Conservation (phyloP, 35 echinoderm and acorn worm species). For the Holothuria glaberrima region DNA sequence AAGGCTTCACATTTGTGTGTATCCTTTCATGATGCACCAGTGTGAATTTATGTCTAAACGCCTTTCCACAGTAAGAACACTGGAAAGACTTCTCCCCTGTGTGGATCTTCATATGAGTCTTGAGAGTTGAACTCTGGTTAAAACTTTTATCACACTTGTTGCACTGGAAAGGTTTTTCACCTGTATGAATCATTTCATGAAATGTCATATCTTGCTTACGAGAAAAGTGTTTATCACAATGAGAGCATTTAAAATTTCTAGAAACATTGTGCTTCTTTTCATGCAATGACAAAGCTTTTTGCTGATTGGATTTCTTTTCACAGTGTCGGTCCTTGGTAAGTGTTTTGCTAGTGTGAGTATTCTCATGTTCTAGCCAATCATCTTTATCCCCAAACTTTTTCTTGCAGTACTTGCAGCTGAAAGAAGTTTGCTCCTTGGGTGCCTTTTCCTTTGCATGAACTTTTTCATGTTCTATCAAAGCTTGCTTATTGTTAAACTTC, state of each 20-base stretch:
- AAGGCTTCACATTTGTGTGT: slow-evolving; percentile 21
- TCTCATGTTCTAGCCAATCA: too few species aligned
- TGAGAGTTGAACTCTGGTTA: neutral
- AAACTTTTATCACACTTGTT: slow-evolving; percentile 26
- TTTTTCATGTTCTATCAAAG: too few species aligned
- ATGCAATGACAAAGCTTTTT: too few species aligned
- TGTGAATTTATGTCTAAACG: neutral
- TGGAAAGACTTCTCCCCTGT: neutral
- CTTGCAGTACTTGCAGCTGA: too few species aligned
- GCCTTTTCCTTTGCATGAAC: too few species aligned
- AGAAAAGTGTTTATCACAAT: slow-evolving; percentile 32
- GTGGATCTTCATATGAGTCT: neutral
- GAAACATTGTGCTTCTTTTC: too few species aligned
- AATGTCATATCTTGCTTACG: slow-evolving; percentile 1
- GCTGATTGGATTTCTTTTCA: too few species aligned
- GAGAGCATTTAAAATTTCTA: slow-evolving; percentile 2
- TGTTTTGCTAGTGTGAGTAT: too few species aligned
- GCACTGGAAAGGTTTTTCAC: slow-evolving; percentile 58
- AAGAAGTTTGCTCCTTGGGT: too few species aligned
- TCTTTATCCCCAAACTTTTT: too few species aligned
- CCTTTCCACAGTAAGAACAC: neutral
- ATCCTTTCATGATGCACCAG: neutral
- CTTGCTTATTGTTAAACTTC: too few species aligned
- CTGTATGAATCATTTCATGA: slow-evolving; percentile 60
- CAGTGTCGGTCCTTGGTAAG: too few species aligned